A percentile compares a stretch with the other conserved stretches of the same genome.
phyloP scores from a whole-genome alignment of 92 coral and sea anemone species.

The Heteractis magnifica region DNA sequence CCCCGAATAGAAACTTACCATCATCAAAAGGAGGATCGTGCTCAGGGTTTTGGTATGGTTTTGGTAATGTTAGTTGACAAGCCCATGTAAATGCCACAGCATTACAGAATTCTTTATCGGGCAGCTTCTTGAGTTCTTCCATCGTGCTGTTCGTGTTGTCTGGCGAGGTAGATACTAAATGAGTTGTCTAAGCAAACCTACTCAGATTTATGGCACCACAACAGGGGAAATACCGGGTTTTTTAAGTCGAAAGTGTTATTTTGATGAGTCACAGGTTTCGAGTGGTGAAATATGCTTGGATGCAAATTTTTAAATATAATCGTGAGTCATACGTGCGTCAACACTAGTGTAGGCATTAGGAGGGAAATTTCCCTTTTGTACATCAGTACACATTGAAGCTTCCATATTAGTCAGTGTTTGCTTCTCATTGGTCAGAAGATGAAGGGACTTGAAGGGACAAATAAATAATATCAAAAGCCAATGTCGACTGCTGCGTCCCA shows the following conservation, averaged over 20 bases:
- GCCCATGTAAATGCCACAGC: constrained; percentile 43
- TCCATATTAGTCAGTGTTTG: background rate
- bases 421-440: background rate
- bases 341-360: too few relatives aligned
- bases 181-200: background rate
- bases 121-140: constrained; percentile 32
- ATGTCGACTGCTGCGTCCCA: background rate
- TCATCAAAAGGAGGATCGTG: constrained; percentile 14
- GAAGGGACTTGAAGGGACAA: background rate
- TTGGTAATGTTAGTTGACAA: constrained; percentile 46
- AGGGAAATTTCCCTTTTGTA: constrained; percentile 30
- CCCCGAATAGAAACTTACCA: constrained; percentile 1
- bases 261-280: background rate
- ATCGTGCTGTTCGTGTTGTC: constrained; percentile 3
- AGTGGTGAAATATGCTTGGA: background rate
- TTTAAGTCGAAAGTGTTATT: background rate
- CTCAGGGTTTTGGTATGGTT: constrained; percentile 14
- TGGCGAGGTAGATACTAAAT: background rate
- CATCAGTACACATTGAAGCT: background rate
- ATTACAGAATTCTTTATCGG: constrained; percentile 9
- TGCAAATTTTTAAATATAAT: constrained; percentile 11
- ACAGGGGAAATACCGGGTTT: constrained; percentile 21
- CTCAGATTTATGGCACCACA: constrained; percentile 8
- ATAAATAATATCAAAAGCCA: background rate
- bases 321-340: constrained; percentile 10